Conservation (phyloP, 2,113 vertebrate genomes). For the Prolemur simus region DNA sequence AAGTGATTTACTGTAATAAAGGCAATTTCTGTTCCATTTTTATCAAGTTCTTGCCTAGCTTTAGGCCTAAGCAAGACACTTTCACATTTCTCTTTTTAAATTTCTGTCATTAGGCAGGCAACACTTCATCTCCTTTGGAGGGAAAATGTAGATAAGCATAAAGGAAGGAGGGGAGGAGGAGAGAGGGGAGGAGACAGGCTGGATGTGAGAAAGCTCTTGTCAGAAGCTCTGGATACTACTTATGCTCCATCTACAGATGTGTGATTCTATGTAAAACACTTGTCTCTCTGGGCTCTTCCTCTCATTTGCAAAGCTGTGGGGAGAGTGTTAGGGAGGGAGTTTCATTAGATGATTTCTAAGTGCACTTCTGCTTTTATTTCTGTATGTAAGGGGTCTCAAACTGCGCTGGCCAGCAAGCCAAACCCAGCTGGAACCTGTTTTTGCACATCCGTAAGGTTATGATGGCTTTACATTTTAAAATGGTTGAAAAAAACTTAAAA, state of each 20-base stretch:
- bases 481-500: slow-evolving; percentile 1
- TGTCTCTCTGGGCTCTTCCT: background rate
- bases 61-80: background rate
- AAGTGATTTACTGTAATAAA: slow-evolving; percentile 38
- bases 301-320: background rate
- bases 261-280: background rate
- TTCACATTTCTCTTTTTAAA: slow-evolving; percentile 7
- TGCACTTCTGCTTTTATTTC: background rate
- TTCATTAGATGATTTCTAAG: background rate
- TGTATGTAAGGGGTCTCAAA: background rate
- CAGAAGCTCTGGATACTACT: background rate
- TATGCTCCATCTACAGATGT: background rate
- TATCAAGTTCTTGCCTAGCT: background rate
- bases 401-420: background rate
- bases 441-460: background rate
- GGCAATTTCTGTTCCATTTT: slow-evolving; percentile 21
- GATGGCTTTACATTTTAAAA: background rate
- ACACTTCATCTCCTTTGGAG: background rate
- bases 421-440: background rate
- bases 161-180: background rate
- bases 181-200: background rate
- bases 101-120: background rate
- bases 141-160: background rate
- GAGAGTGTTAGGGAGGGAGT: background rate
- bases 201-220: background rate